These are phyloP conservation scores for Celastrina argiolus DNA, from an alignment of 2,888 invertebrate species.

Conservation along the genomic window DNA sequence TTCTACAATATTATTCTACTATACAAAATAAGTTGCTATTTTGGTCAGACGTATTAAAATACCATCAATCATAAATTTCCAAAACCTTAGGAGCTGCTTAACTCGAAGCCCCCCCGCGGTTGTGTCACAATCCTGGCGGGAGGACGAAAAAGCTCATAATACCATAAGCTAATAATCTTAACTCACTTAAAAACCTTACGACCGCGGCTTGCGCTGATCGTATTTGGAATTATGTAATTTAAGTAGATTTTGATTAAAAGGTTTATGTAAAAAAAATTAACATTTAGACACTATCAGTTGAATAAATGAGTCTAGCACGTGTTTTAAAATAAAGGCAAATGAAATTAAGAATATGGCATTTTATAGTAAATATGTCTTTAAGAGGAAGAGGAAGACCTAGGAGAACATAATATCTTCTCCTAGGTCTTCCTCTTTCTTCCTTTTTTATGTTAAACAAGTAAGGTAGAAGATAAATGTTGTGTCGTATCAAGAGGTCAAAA, in stretches of 20 bases:
- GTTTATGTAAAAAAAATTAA: not conserved
- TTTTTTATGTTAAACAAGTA: too few relatives aligned
- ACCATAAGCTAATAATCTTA: conserved; percentile 77
- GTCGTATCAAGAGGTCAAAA: too few relatives aligned
- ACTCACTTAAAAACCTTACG: conserved; percentile 78
- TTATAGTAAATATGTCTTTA: too few relatives aligned
- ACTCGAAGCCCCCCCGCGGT: conserved; percentile 71
- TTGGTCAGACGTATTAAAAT: not conserved
- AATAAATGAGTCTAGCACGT: too few relatives aligned
- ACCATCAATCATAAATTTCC: conserved; percentile 16
- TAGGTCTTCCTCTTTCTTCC: too few relatives aligned
- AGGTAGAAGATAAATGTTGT: too few relatives aligned
- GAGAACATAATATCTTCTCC: too few relatives aligned
- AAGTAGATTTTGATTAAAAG: not conserved
- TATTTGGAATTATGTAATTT: conserved; percentile 50
- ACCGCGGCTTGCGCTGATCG: conserved; percentile 75
- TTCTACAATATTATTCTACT: not conserved
- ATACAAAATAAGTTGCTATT: not conserved
- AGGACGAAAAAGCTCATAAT: conserved; percentile 72
- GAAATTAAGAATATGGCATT: too few relatives aligned
- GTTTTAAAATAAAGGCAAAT: too few relatives aligned
- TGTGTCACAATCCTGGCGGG: conserved; percentile 74
- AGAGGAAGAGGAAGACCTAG: too few relatives aligned
- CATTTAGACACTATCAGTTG: too few relatives aligned
- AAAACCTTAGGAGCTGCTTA: conserved; percentile 58